Conservation (phyloP, 2,797 vertebrate species). For the Capromys pilorides region DNA sequence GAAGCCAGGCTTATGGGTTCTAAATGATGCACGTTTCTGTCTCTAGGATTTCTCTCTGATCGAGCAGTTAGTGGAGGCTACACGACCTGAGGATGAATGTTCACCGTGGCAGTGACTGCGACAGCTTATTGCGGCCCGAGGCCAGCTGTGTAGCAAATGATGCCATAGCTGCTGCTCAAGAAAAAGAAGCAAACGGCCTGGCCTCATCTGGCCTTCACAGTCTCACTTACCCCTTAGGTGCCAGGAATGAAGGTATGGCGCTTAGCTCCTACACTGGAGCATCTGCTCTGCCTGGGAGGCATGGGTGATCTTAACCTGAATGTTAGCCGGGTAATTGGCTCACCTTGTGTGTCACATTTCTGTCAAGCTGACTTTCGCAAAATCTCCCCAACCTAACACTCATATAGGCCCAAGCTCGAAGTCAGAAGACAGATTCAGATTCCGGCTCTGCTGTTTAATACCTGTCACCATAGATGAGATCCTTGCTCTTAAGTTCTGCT, state of each 20-base stretch:
- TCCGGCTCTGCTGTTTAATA: background rate
- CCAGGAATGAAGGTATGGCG: slow-evolving; percentile 82
- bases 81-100: slow-evolving; percentile 82
- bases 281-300: background rate
- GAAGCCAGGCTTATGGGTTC: background rate
- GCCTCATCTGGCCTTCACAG: slow-evolving; percentile 72
- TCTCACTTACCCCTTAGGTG: slow-evolving; percentile 58
- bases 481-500: background rate
- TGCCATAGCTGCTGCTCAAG: slow-evolving; percentile 61
- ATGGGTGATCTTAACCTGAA: background rate
- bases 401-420: background rate
- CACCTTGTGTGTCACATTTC: background rate
- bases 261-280: background rate
- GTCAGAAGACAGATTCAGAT: background rate
- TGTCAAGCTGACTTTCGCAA: background rate
- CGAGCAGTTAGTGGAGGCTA: slow-evolving; percentile 56
- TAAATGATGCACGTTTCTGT: slow-evolving; percentile 51
- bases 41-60: slow-evolving; percentile 79
- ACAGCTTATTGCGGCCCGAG: slow-evolving; percentile 77
- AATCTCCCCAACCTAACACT: background rate
- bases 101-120: slow-evolving; percentile 75
- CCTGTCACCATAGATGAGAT: background rate
- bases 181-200: slow-evolving; percentile 73
- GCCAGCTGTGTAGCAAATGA: slow-evolving; percentile 76
- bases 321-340: background rate